Evolutionary conservation across 2,888 invertebrate species (phyloP), one percentile per base, ranked within the genome.

Genomic region (Xestia xanthographa): DNA sequence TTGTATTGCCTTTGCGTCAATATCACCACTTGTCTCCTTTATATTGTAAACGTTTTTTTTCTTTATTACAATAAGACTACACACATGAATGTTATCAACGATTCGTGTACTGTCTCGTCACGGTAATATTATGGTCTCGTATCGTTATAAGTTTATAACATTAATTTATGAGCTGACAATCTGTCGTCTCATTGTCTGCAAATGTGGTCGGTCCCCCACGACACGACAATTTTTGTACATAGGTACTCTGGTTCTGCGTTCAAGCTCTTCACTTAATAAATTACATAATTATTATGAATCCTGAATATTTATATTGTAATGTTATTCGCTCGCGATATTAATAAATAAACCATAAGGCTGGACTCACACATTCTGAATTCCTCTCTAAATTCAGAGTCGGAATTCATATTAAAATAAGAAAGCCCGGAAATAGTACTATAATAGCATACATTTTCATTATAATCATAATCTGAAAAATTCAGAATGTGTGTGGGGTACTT

Each of bases 171-270:
- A 56, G 41, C 60, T 56, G 66, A 70, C 79, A 66, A 63, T 62
- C 34, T 63, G 66, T 43, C 66, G 70, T 66, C 83, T 83, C 79
- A 34, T 50, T 83, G 80, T 83, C 80, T 80, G 80, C 66, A 68
- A 14, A n/a, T 34, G 9, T n/a, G n/a, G n/a, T n/a, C 34, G 34
- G 45, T 66, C 60, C 60, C 66, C 71, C 41, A 41, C 41, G 41
- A 9, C 8, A 62, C 66, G 83, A 70, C 60, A 66, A 79, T 66
- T 70, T 70, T 26, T 56, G 29, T 66, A 77, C 45, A 60, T n/a
- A n/a, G n/a, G n/a, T 69, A 58, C 45, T 77, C 22, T 17, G 76
- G 41, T n/a, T 45, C 50, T 53, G 41, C 41, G 20, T 38, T 50
- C 50, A 53, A 74, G 43, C 14, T 38, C 60, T 38, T 34, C n/a